phyloP scores from a whole-genome alignment of 2,797 vertebrate genomes.

The Triplophysa bombifrons region DNA sequence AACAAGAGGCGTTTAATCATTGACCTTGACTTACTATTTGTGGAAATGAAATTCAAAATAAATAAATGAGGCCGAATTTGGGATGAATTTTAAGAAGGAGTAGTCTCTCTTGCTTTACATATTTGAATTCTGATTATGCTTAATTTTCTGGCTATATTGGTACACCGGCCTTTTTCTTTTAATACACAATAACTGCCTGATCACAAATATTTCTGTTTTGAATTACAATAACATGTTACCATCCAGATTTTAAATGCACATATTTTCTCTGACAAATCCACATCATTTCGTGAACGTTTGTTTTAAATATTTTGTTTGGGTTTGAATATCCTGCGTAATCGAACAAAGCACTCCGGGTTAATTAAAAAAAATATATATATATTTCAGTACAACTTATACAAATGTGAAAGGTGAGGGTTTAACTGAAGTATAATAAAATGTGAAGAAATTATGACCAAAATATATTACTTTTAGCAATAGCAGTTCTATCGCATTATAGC shows the following conservation, averaged over 20 bases:
- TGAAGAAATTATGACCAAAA: background rate
- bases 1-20: constrained; percentile 31
- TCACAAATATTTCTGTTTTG: background rate
- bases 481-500: background rate
- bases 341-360: background rate
- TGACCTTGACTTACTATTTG: constrained; percentile 10
- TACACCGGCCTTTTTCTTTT: background rate
- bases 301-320: background rate
- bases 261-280: background rate
- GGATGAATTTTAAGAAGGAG: background rate
- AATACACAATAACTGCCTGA: background rate
- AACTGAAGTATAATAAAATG: background rate
- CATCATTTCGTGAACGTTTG: background rate
- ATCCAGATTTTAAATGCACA: background rate
- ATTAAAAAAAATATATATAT: background rate
- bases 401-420: background rate
- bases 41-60: constrained; percentile 19
- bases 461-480: background rate
- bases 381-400: background rate
- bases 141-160: background rate
- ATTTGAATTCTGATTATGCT: background rate
- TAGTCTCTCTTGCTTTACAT: background rate
- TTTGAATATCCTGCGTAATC: background rate
- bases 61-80: constrained; percentile 2
- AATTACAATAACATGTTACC: background rate